These are phyloP conservation scores for Silurus glanis DNA, from an alignment of 2,113 vertebrate genomes.

Conservation along the genomic window DNA sequence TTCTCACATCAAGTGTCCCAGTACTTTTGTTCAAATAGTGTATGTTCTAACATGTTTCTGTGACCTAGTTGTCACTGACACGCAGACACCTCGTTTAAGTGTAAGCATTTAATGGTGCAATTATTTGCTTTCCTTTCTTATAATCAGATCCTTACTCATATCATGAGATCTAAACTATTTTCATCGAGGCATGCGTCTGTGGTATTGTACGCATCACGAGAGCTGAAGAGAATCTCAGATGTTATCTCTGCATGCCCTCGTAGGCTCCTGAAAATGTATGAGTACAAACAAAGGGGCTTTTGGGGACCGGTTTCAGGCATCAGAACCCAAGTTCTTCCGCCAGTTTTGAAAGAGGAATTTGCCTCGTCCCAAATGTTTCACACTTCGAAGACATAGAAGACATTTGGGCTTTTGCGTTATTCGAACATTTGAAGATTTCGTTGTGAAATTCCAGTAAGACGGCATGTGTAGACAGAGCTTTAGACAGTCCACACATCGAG, in stretches of 20 bases:
- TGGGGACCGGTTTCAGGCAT: not conserved
- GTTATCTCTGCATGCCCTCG: not conserved
- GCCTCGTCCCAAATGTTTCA: not conserved
- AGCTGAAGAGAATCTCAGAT: not conserved
- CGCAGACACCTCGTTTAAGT: not conserved
- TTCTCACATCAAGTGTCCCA: too few species aligned
- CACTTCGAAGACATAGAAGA: not conserved
- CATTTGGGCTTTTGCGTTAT: not conserved
- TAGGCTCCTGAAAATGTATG: not conserved
- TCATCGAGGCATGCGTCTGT: not conserved
- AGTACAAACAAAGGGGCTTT: not conserved
- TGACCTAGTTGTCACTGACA: not conserved
- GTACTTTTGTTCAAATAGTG: too few species aligned
- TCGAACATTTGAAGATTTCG: not conserved
- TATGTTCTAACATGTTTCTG: not conserved
- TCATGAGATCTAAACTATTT: not conserved
- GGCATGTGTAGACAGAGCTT: not conserved
- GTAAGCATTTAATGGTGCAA: not conserved
- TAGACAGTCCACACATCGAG: not conserved
- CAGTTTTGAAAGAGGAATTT: not conserved
- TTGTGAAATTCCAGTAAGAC: not conserved
- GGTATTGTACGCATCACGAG: not conserved
- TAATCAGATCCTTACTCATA: not conserved
- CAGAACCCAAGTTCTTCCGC: not conserved
- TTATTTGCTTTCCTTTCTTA: not conserved